These are phyloP conservation scores for Eristalis tenax DNA, from an alignment of 2,888 invertebrate species.

Conservation along the genomic window DNA sequence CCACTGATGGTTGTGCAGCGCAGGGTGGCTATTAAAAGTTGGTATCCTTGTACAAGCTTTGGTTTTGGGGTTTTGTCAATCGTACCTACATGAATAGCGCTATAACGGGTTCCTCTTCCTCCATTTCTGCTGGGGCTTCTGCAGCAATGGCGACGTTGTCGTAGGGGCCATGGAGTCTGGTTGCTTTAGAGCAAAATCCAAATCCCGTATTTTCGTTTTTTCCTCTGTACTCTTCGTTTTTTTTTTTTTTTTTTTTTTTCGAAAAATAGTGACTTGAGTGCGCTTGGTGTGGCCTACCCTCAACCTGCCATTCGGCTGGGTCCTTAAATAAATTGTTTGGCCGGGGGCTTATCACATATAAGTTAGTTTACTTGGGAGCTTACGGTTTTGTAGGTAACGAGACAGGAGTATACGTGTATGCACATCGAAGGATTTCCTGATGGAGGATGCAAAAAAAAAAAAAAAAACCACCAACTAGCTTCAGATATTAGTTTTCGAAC, in stretches of 20 bases:
- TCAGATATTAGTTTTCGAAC: constrained; percentile 20
- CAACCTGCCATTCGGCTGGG: constrained; percentile 14
- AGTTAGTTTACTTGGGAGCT: constrained; percentile 61
- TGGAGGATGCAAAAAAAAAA: constrained; percentile 1
- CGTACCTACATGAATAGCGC: constrained; percentile 62
- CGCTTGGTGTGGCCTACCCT: background rate
- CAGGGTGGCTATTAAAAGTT: constrained; percentile 70
- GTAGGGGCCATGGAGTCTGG: constrained; percentile 2
- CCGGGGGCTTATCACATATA: constrained; percentile 68
- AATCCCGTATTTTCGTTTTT: constrained; percentile 44
- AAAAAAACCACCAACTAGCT: background rate
- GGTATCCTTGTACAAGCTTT: constrained; percentile 71
- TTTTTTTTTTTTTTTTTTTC: background rate
- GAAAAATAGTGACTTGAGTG: constrained; percentile 52
- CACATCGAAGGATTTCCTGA: constrained; percentile 11
- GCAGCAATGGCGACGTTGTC: background rate
- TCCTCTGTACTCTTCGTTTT: background rate
- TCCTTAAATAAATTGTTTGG: constrained; percentile 68
- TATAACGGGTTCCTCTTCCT: constrained; percentile 55
- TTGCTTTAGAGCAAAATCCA: constrained; percentile 52
- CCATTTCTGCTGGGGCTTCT: constrained; percentile 38
- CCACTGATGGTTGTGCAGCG: constrained; percentile 41
- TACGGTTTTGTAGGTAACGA: constrained; percentile 15
- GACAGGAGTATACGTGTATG: constrained; percentile 9
- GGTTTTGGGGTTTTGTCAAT: constrained; percentile 72